These are phyloP conservation scores for Ormyrus pomaceus DNA, from an alignment of 2,888 invertebrate species.

Conservation along the genomic window DNA sequence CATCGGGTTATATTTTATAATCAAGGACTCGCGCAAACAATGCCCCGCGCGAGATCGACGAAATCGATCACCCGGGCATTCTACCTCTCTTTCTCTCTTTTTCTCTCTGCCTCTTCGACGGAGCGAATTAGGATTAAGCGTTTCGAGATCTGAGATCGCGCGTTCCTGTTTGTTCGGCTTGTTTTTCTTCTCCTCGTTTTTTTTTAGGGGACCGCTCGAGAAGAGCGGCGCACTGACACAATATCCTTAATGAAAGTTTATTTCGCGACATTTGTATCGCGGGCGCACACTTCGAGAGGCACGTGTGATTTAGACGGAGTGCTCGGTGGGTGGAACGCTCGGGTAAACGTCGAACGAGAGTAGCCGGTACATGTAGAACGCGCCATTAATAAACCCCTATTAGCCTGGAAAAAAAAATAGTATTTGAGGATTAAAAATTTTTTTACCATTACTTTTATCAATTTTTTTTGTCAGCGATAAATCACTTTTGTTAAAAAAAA, in stretches of 20 bases:
- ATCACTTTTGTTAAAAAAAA: no score
- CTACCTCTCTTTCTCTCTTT: no score
- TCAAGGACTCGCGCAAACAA: conserved; percentile 34
- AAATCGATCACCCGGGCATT: conserved; percentile 29
- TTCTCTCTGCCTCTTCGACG: background rate
- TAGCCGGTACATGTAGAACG: no score
- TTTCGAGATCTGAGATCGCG: conserved; percentile 11
- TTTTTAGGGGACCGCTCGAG: background rate
- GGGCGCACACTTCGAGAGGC: background rate
- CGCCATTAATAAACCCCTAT: no score
- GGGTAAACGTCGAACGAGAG: no score
- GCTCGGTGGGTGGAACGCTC: no score
- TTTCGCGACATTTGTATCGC: conserved; percentile 1
- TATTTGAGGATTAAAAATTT: no score
- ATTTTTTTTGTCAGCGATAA: no score
- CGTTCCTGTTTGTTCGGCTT: background rate
- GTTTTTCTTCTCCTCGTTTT: background rate
- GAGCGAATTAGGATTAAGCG: conserved; percentile 40
- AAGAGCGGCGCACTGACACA: background rate
- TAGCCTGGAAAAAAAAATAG: no score
- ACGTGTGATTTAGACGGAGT: no score
- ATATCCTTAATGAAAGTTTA: conserved; percentile 49
- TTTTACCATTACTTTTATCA: no score
- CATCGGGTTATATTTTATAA: conserved; percentile 42
- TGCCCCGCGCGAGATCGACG: conserved; percentile 23